Base-by-base conservation (phyloP, 2,113 vertebrate genomes). In the Phylloscopus trochiloides region DNA sequence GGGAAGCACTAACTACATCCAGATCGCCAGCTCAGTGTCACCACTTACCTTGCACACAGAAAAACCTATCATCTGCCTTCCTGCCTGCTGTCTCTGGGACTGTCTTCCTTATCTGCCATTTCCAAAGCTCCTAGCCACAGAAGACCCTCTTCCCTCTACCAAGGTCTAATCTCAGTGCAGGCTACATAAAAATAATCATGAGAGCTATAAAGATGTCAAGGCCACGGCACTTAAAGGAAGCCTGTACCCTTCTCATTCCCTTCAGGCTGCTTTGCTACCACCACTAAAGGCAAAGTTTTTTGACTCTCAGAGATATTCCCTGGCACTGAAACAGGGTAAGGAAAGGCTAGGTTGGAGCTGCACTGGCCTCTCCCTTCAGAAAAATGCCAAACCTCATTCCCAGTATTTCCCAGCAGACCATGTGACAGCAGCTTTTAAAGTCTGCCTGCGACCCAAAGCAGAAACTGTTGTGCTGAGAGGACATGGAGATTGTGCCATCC, bases 81-180 rank as follows among this genome's bases (percentile, higher is more conserved):
- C 25, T 50, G 48, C 51, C 55, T 67, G 57, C 63, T 75, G 26
- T n/a, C 43, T 92, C 88, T 74, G 45, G 25, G 40, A 76, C 14
- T 0, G 2, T 67, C 36, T 71, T 92, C 29, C 42, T 71, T 48
- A 71, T 8, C 28, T 67, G 26, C 20, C 22, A 57, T 48, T 92
- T 95, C 57, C 52, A 88, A 91, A 85, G 34, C 14, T 70, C 36
- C n/a, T 52, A 85, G 40, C 6, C 7, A 82, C 54, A 91, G 54
- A 45, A 74, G 22, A 92, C 38, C 17, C 36, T 70, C 34, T 72
- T 72, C 51, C 63, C 43, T 43, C 47, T 7, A 12, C 43, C 9
- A 42, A 65, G 10, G 17, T 28, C 40, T 61, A 57, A 73, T 18
- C 22, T 45, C 72, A 40, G 38, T 5, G 17, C 55, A 71, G 38